Percentiles rank a stretch among this genome's conserved stretches.
phyloP scores from a whole-genome alignment of 2,797 vertebrate species.

The Hemibagrus guttatus region DNA sequence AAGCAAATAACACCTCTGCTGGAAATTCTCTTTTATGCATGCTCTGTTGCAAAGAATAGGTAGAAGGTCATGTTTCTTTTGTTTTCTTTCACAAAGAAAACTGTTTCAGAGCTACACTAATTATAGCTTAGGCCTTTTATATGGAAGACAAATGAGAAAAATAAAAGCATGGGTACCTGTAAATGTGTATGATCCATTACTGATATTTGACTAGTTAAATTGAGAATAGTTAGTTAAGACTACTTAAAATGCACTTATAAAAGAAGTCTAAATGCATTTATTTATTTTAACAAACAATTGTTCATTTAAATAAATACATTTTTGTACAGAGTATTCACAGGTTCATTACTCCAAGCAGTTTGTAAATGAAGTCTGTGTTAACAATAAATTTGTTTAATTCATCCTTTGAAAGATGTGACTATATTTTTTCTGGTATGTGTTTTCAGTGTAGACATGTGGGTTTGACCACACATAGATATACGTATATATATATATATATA shows the following conservation, averaged over 20 bases:
- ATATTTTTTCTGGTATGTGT: background rate
- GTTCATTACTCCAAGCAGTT: background rate
- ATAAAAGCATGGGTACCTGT: background rate
- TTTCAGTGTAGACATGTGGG: too few relatives aligned
- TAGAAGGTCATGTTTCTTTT: constrained; percentile 3
- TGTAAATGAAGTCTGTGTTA: background rate
- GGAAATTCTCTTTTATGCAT: constrained; percentile 67
- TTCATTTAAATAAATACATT: background rate
- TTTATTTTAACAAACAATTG: background rate
- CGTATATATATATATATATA: too few relatives aligned
- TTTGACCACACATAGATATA: background rate
- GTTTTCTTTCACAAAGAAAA: constrained; percentile 1
- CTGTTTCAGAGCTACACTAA: background rate
- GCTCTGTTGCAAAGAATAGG: constrained; percentile 4
- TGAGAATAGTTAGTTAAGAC: too few relatives aligned
- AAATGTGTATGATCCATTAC: background rate
- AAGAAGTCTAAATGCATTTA: background rate
- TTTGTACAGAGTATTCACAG: background rate
- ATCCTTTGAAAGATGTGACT: background rate
- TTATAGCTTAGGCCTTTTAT: background rate
- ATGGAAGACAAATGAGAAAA: background rate
- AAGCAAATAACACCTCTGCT: constrained; percentile 24
- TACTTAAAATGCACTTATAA: background rate
- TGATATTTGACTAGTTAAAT: background rate
- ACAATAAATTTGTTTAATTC: background rate